phyloP scores from a whole-genome alignment of 2,888 invertebrate species.

The Amaurobius ferox region DNA sequence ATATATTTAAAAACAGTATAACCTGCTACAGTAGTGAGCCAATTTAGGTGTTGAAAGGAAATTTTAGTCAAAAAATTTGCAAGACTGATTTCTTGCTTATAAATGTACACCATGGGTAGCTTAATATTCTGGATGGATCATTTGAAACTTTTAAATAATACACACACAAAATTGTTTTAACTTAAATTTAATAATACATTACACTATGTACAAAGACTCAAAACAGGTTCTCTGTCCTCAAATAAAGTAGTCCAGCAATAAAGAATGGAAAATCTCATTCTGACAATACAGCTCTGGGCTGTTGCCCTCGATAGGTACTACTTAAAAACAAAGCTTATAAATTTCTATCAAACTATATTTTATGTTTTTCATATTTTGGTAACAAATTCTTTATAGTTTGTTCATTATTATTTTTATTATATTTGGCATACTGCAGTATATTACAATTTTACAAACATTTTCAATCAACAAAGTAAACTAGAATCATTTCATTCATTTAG shows the following conservation, averaged over 20 bases:
- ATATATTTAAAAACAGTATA: no score
- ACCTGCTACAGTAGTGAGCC: no score
- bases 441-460: constrained; percentile 54
- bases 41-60: no score
- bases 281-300: constrained; percentile 26
- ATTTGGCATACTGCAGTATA: constrained; percentile 49
- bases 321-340: neutral
- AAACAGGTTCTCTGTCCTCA: constrained; percentile 32
- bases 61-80: no score
- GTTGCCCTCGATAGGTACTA: neutral
- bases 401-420: constrained; percentile 14
- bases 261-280: constrained; percentile 24
- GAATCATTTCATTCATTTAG: constrained; percentile 14
- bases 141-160: neutral
- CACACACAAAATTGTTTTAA: constrained; percentile 24
- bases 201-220: constrained; percentile 56
- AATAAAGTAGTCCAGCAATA: constrained; percentile 24
- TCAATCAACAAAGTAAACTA: constrained; percentile 30
- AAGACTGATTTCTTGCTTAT: no score
- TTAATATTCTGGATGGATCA: no score
- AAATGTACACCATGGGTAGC: no score
- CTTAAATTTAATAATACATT: constrained; percentile 71
- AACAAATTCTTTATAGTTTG: constrained; percentile 15
- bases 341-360: constrained; percentile 46
- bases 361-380: constrained; percentile 35